phyloP scores from a whole-genome alignment of 2,797 vertebrate genomes.

The Gadopsis marmoratus region DNA sequence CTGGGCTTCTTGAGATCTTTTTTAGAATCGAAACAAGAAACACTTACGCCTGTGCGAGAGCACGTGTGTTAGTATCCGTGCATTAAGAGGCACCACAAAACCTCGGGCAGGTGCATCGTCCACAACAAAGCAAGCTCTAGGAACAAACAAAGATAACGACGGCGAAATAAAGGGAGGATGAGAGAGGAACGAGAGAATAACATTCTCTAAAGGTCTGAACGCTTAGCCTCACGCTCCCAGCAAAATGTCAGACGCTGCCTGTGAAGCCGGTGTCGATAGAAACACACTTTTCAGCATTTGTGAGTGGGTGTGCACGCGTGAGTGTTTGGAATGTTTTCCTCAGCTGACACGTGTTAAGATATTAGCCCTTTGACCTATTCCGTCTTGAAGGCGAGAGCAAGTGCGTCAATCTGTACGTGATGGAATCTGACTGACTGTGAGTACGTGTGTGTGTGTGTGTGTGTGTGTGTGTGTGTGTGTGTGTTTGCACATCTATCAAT shows the following conservation, averaged over 20 bases:
- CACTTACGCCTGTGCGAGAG: neutral
- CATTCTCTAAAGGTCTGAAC: constrained; percentile 79
- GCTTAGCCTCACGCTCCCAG: constrained; percentile 69
- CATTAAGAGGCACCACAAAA: constrained; percentile 33
- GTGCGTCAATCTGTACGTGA: neutral
- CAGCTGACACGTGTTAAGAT: constrained; percentile 46
- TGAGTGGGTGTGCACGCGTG: constrained; percentile 7
- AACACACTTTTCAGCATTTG: constrained; percentile 55
- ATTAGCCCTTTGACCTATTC: constrained; percentile 54
- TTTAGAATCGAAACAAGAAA: neutral
- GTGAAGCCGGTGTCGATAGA: constrained; percentile 65
- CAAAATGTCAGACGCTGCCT: constrained; percentile 75
- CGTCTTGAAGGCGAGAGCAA: constrained; percentile 26
- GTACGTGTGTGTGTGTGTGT: neutral
- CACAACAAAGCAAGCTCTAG: constrained; percentile 31
- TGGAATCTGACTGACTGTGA: constrained; percentile 16
- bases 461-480: constrained; percentile 1
- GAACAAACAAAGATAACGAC: constrained; percentile 71
- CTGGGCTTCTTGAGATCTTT: constrained; percentile 11
- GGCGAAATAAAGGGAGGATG: constrained; percentile 50
- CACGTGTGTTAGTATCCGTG: neutral
- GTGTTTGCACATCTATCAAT: neutral
- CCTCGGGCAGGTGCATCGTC: constrained; percentile 36
- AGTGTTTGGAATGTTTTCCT: constrained; percentile 41
- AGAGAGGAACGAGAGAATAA: constrained; percentile 65